These are phyloP conservation scores for Acanthis flammea DNA, from an alignment of 2,797 vertebrate species.

Conservation along the genomic window DNA sequence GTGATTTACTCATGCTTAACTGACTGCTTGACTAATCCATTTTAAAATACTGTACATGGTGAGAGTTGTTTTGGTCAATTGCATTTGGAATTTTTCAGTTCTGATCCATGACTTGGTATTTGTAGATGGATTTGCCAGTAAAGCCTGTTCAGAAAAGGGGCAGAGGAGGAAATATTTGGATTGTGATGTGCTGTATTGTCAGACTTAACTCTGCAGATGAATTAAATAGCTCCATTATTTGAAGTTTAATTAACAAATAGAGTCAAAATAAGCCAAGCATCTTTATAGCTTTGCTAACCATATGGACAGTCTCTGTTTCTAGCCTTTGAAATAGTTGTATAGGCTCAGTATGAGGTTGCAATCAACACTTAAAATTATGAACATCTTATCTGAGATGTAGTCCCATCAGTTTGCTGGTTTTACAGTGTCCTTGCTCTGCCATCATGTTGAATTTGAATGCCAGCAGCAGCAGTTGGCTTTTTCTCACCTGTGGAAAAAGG, in stretches of 20 bases:
- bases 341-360: neutral
- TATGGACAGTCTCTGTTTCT: neutral
- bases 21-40: neutral
- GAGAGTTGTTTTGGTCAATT: neutral
- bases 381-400: neutral
- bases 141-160: neutral
- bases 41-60: neutral
- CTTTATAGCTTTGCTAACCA: neutral
- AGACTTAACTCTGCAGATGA: neutral
- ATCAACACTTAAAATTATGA: neutral
- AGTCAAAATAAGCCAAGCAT: neutral
- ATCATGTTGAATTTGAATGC: neutral
- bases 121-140: neutral
- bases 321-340: neutral
- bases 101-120: neutral
- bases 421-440: neutral
- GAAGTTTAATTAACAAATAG: neutral
- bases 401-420: neutral
- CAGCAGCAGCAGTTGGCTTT: neutral
- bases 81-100: neutral
- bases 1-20: neutral
- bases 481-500: neutral
- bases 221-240: neutral
- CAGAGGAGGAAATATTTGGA: neutral
- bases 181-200: neutral